A percentile compares a stretch with the other conserved stretches of the same genome.
These are phyloP conservation scores for Agapornis roseicollis DNA, from an alignment of 2,113 vertebrate genomes.

Conservation along the genomic window DNA sequence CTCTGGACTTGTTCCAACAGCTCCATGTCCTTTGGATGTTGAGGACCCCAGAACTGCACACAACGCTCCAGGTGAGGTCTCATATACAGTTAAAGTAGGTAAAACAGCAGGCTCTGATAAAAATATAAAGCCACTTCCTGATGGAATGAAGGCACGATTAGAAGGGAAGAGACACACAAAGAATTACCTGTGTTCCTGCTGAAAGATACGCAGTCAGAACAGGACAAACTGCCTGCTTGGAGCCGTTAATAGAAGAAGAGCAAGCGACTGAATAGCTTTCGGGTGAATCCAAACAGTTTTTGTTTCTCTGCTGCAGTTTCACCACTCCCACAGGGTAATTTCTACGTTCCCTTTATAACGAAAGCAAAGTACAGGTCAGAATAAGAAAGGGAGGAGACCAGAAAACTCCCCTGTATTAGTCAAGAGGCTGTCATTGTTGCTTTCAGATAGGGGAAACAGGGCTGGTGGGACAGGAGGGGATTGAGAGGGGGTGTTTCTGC, in stretches of 20 bases:
- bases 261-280: conserved; percentile 52
- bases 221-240: conserved; percentile 24
- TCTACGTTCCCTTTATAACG: conserved; percentile 63
- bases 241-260: conserved; percentile 38
- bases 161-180: neutral
- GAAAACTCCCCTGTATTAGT: neutral
- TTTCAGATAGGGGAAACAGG: neutral
- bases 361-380: conserved; percentile 75
- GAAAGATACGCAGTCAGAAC: neutral
- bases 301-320: conserved; percentile 61
- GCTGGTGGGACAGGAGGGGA: neutral
- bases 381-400: conserved; percentile 60
- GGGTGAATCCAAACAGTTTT: conserved; percentile 52
- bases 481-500: neutral
- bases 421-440: neutral
- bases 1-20: too few relatives aligned
- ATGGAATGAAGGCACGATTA: neutral
- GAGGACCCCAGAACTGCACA: too few relatives aligned
- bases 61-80: too few relatives aligned
- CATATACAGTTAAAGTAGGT: neutral
- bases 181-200: conserved; percentile 40
- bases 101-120: neutral
- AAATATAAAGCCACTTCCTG: neutral
- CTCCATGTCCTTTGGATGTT: too few relatives aligned
- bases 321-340: conserved; percentile 62